These are phyloP conservation scores for Marmota monax DNA, from an alignment of 2,113 vertebrate genomes.

Conservation along the genomic window DNA sequence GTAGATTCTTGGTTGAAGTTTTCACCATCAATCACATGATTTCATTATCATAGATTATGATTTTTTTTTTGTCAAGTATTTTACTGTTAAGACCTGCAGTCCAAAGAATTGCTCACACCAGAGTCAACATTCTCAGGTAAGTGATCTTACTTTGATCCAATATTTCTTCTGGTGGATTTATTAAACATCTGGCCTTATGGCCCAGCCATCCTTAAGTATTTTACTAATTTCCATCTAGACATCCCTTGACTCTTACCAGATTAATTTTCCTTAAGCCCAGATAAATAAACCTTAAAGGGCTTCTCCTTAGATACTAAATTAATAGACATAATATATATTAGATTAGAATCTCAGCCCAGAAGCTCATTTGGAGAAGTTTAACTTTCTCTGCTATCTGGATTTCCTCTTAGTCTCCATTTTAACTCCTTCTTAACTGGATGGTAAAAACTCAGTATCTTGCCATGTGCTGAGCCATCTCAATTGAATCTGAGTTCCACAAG, in stretches of 20 bases:
- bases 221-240: neutral
- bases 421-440: neutral
- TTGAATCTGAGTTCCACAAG: neutral
- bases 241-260: neutral
- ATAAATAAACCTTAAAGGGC: neutral
- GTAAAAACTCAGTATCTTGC: neutral
- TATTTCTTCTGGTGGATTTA: neutral
- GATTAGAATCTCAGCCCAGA: neutral
- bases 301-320: neutral
- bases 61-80: neutral
- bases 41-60: conserved; percentile 1
- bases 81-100: neutral
- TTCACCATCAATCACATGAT: neutral
- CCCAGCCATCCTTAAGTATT: rapidly evolving
- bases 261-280: neutral
- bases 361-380: neutral
- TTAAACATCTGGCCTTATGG: neutral
- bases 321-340: neutral
- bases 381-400: neutral
- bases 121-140: neutral
- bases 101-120: neutral
- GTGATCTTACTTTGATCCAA: neutral
- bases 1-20: neutral
- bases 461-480: neutral
- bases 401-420: neutral